Evolutionary conservation across 2,113 vertebrate genomes (phyloP).

Genomic region (Columba livia): DNA sequence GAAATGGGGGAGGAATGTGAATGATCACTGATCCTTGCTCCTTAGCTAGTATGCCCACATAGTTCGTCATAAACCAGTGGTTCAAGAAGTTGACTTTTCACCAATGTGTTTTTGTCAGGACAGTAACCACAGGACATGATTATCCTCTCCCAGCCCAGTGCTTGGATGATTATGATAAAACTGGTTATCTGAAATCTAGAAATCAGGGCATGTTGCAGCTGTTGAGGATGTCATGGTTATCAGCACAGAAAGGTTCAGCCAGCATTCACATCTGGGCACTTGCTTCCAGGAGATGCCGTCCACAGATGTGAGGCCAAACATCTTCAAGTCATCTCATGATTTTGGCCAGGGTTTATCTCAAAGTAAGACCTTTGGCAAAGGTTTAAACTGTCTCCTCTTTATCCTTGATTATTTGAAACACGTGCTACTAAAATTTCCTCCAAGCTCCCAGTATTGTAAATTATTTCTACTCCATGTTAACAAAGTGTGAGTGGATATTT

Average conservation of each 20-base stretch:
- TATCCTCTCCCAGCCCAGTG: neutral
- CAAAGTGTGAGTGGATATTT: neutral
- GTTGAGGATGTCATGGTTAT: rapidly evolving
- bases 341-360: neutral
- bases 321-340: neutral
- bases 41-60: neutral
- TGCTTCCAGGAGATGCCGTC: neutral
- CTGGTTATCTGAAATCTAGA: neutral
- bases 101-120: neutral
- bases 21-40: neutral
- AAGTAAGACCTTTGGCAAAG: neutral
- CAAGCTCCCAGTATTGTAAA: neutral
- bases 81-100: neutral
- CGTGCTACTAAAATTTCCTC: neutral
- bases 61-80: neutral
- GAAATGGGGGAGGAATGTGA: neutral
- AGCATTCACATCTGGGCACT: neutral
- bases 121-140: neutral
- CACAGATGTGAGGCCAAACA: neutral
- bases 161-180: neutral
- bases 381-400: neutral
- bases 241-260: neutral
- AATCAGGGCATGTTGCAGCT: neutral
- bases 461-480: neutral
- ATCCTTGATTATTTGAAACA: neutral